Conservation (phyloP, 2,797 vertebrate genomes). For the Sarcoramphus papa region DNA sequence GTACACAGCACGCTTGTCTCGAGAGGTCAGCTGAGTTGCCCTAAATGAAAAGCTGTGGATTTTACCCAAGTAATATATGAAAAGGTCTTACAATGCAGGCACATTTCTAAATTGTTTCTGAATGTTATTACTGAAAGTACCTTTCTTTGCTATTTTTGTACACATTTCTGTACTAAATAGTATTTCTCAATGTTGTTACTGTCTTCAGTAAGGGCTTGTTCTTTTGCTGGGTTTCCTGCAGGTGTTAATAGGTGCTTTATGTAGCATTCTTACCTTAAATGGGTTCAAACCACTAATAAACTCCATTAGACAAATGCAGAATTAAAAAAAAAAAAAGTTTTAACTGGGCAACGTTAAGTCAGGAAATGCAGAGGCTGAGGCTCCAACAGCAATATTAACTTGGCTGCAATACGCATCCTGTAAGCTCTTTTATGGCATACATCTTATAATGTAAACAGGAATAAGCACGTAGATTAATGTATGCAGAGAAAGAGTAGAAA, state of each 20-base stretch:
- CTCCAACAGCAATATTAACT: constrained; percentile 55
- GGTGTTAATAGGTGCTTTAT: neutral
- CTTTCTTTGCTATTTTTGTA: neutral
- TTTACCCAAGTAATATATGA: neutral
- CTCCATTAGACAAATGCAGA: neutral
- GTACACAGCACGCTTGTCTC: neutral
- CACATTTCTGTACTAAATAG: neutral
- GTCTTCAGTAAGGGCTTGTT: neutral
- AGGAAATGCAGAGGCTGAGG: constrained; percentile 38
- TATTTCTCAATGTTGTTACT: neutral
- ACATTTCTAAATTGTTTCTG: neutral
- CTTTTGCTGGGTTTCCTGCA: neutral
- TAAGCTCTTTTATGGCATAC: constrained; percentile 8
- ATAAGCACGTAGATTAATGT: neutral
- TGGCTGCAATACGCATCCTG: constrained; percentile 47
- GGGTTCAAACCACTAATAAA: neutral
- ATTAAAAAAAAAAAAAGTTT: neutral
- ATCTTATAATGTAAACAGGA: constrained; percentile 39
- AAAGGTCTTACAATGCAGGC: neutral
- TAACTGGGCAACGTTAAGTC: neutral
- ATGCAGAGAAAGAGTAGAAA: neutral
- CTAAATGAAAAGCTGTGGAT: neutral
- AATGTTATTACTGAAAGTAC: neutral
- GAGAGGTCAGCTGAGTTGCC: neutral
- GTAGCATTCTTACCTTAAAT: neutral